Evolutionary conservation across 1,140 invertebrate genomes (phyloP), one percentile per base, ranked within the genome.

Genomic region (Saccostrea cuccullata): DNA sequence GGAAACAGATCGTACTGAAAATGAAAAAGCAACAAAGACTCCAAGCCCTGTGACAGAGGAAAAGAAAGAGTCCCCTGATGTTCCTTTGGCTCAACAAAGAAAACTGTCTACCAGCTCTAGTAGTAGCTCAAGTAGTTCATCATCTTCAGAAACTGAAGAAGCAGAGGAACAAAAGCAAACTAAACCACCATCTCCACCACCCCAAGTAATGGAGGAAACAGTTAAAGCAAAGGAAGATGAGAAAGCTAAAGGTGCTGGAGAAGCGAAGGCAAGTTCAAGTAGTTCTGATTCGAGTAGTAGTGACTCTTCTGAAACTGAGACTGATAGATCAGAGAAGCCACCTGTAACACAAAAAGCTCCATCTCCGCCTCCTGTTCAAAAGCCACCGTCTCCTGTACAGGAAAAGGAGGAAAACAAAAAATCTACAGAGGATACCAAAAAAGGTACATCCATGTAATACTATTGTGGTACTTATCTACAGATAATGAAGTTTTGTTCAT

Each of bases 131-230:
- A 86, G 85, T 73, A 82, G 84, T 89, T 84, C 84, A n/a, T 87
- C 89, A 15, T 55, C 82, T n/a, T 73, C 88, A 77, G 88, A 89
- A 40, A 87, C 83, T n/a, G n/a, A n/a, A 36, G 86, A 89, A n/a
- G 30, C 86, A 30, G 86, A 86, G 20, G 64, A 36, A 86, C 84
- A 67, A 13, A 47, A 64, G 36, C 67, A 36, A 3, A 60, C 55
- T 11, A 88, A 73, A 58, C 67, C 84, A 56, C 56, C 67, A 17
- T 67, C 83, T 12, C 86, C 83, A 67, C 64, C 67, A 5, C n/a
- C 26, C 8, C 82, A 84, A n/a, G 26, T 2, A 47, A 84, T 56
- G 20, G 47, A 84, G n/a, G 23, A 84, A 84, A 12, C 20, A 8
- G 40, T 84, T 12, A 77, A 13, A 30, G 30, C 23, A 30, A 77